phyloP scores from a whole-genome alignment of 2,888 invertebrate genomes.

The Campaea margaritaria region DNA sequence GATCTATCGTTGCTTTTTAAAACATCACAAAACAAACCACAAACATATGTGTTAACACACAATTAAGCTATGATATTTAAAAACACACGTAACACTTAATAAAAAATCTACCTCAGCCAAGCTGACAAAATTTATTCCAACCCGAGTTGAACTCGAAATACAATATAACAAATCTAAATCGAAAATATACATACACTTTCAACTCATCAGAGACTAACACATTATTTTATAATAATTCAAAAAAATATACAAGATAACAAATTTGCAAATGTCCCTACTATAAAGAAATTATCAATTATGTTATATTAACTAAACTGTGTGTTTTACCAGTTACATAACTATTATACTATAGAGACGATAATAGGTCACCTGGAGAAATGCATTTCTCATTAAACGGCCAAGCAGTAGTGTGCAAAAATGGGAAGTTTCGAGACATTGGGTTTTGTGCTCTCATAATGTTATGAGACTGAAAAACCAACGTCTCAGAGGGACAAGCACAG shows the following conservation, averaged over 20 bases:
- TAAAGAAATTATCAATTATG: too few species aligned
- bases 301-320: too few species aligned
- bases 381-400: too few species aligned
- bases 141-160: constrained; percentile 64
- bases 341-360: too few species aligned
- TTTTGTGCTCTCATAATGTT: too few species aligned
- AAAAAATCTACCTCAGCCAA: constrained; percentile 69
- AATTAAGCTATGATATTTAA: constrained; percentile 22
- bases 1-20: not conserved
- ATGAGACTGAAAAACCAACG: too few species aligned
- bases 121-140: constrained; percentile 69
- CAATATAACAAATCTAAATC: constrained; percentile 14
- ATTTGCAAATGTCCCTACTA: too few species aligned
- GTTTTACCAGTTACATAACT: too few species aligned
- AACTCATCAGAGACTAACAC: not conserved
- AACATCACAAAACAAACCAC: constrained; percentile 18
- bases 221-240: not conserved
- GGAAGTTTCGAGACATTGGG: too few species aligned
- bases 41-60: constrained; percentile 2
- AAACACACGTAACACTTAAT: constrained; percentile 51
- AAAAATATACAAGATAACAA: not conserved
- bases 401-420: too few species aligned
- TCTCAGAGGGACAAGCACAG: too few species aligned
- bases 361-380: too few species aligned
- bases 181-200: not conserved